Base-by-base conservation (phyloP, 2,888 invertebrate species). In the Macrophya alboannulata region DNA sequence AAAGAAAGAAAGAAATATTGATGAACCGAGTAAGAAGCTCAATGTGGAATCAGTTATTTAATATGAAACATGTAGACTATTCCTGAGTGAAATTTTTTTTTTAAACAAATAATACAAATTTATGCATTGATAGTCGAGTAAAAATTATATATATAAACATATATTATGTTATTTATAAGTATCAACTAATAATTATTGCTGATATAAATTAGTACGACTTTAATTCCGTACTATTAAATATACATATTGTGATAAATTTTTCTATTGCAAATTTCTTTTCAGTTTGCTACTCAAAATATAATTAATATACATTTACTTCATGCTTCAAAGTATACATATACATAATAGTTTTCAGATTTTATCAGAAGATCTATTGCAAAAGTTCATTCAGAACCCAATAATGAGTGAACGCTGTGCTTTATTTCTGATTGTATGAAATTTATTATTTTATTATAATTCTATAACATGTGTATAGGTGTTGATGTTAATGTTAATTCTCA, bases 341-440 rank as follows among this genome's bases (percentile, higher is more conserved):
- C 62, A 59, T 40, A 21, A 62, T 43, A 81, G 79, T 68, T 84
- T 87, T 17, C 45, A 89, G 88, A 89, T 88, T 85, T 87, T 88
- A 92, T 93, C 62, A 93, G 91, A 86, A 88, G 86, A 87, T 86
- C 85, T 86, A 74, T 21, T 84, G 86, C 86, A 85, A 86, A 86
- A 88, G 87, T 89, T 87, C 88, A 83, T 87, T 87, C 89, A 87
- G 87, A 85, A 87, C 88, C 59, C 40, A 8, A 43, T 62, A 62
- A 88, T 89, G 91, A 91, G 90, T 90, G 90, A 92, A 89, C 90
- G 89, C 89, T 89, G 90, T 87, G 87, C 89, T 90, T 90, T 90
- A 88, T 90, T 90, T 90, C 87, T 88, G 89, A 89, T 88, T 87
- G 31, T 85, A 81, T 79, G 77, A 86, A 68, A 68, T 21, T 25